phyloP scores from a whole-genome alignment of 2,113 vertebrate species.

The Corythornis vintsioides region DNA sequence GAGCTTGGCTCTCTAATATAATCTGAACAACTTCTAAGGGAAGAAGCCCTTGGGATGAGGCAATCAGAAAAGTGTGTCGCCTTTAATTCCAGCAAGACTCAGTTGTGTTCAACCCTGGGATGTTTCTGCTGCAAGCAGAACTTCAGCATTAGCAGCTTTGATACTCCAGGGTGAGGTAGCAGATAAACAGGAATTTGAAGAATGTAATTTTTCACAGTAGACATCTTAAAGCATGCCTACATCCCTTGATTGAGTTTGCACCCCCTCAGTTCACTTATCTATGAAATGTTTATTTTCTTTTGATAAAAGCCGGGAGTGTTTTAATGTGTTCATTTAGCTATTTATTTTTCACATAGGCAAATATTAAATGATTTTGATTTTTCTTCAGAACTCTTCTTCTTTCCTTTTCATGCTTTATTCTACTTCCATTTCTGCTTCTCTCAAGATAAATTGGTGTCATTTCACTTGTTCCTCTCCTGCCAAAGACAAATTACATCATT shows the following conservation, averaged over 20 bases:
- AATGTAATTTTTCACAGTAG: not conserved
- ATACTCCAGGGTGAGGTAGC: not conserved
- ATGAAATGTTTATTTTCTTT: constrained; percentile 10
- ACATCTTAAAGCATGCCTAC: not conserved
- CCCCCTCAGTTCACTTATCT: not conserved
- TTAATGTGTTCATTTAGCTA: not conserved
- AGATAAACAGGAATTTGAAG: not conserved
- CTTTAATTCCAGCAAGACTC: not conserved
- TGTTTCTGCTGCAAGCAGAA: not conserved
- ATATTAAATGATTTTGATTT: not conserved
- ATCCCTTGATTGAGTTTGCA: not conserved
- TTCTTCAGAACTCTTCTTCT: not conserved
- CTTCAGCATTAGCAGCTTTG: not conserved
- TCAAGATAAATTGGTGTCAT: constrained; percentile 28
- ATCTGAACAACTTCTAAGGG: not conserved
- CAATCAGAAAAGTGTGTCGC: not conserved
- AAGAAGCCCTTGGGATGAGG: not conserved
- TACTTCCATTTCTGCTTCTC: constrained; percentile 6
- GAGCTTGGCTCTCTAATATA: not conserved
- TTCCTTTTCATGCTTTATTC: not conserved
- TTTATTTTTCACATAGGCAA: constrained; percentile 11
- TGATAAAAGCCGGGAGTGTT: not conserved
- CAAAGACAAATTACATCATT: not conserved
- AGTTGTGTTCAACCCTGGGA: not conserved
- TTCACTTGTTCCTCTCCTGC: constrained; percentile 17